A percentile compares a stretch with the other conserved stretches of the same genome.
Evolutionary conservation across 2,113 vertebrate genomes (phyloP).

Genomic region (Coregonus clupeaformis): DNA sequence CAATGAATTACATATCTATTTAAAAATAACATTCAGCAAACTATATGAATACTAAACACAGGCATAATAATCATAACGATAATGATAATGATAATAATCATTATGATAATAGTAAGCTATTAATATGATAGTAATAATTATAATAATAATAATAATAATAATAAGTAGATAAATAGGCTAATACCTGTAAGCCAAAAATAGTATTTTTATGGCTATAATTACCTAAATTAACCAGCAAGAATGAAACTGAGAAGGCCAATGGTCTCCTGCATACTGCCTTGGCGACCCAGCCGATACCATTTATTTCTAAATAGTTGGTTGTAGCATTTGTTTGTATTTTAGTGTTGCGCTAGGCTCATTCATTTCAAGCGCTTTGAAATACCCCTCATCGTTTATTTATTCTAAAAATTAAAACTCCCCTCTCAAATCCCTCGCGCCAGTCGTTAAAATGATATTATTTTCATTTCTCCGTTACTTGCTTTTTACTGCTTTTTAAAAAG

Average conservation of each 20-base stretch:
- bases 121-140: conserved; percentile 9
- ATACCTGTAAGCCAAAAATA: conserved; percentile 1
- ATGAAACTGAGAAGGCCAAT: neutral
- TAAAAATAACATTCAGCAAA: neutral
- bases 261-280: conserved; percentile 11
- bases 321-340: neutral
- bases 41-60: neutral
- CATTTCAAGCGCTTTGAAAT: conserved; percentile 48
- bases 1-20: neutral
- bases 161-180: no score
- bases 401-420: conserved; percentile 55
- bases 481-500: conserved; percentile 60
- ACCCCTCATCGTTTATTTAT: conserved; percentile 54
- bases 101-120: neutral
- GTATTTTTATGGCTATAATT: conserved; percentile 16
- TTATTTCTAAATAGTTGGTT: neutral
- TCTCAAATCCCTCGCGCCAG: conserved; percentile 59
- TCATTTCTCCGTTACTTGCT: conserved; percentile 65
- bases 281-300: neutral
- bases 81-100: neutral
- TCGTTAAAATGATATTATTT: conserved; percentile 69
- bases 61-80: neutral
- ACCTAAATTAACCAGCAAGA: neutral
- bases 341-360: conserved; percentile 46
- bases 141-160: conserved; percentile 1